Evolutionary conservation across 2,888 invertebrate species (phyloP), one percentile per base, ranked within the genome.

Genomic region (Xestoiulus laeticollis): DNA sequence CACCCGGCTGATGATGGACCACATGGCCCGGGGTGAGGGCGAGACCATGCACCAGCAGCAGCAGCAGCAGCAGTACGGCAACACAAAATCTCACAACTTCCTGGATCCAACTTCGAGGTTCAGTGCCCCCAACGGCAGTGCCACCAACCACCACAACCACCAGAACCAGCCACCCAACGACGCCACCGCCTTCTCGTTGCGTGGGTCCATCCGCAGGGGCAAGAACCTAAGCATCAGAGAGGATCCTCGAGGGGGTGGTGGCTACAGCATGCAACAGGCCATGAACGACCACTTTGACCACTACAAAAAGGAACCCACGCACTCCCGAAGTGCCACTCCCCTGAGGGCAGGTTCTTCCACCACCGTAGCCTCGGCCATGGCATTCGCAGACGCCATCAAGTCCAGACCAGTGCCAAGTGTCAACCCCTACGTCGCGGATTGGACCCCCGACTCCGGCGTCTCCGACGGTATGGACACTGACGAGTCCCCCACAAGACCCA

Each of bases 201-300:
- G 85, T 14, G 87, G 87, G 38, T 87, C 87, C 48, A 87, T 87
- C 33, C 30, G 87, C 1, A 48, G 87, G 2, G 87, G 87, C 5
- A 85, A 82, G 48, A 87, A 87, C 22, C 53, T 87, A 30, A 85
- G 85, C 44, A 88, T 87, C 14, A 19, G 88, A 2, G 88, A 94
- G 92, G 91, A 94, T 93, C 89, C 93, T 92, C 89, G 90, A 43
- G 38, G 38, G 38, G 38, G 38, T 8, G 38, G 59, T 1, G 91
- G 91, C 89, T 90, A 90, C 88, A 91, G 91, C 90, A 90, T 91
- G 88, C 92, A 92, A 90, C 94, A 95, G 93, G 94, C 96, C 16
- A 96, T 96, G 90, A 96, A 96, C 91, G 97, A 97, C 92, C 96
- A 97, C 91, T 97, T 97, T 91, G 98, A 98, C 92, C 98, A 98